Base-by-base conservation (phyloP, 2,888 invertebrate species). In the Perithous albicinctus region DNA sequence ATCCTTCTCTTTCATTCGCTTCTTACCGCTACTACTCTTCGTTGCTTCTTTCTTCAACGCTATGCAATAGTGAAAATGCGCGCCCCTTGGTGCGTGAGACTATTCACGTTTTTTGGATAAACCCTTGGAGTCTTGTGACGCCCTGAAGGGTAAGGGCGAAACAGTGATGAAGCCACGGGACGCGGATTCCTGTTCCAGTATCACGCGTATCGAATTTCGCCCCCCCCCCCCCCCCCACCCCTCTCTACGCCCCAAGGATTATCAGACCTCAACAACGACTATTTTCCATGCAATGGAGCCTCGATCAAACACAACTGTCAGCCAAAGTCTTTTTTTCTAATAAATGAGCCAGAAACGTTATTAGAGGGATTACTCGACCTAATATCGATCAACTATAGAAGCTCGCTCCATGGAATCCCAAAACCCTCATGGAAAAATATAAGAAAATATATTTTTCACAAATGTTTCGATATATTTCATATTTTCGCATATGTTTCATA, bases 191-290 rank as follows among this genome's bases (percentile, higher is more conserved):
- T 15, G 15, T 56, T 56, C 15, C 56, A 59, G 59, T 59, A 59
- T 59, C 59, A 26, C 46, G 77, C 73, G 67, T 73, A 77, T 81
- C 73, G 77, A 81, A 77, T 81, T 81, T 63, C 59, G 61, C 43
- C 20, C 54, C 15, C 59, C 48, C 8, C 32, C 29, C 48, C n/a
- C 1, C n/a, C n/a, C n/a, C n/a, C n/a, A n/a, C n/a, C n/a, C n/a
- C n/a, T n/a, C n/a, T n/a, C n/a, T n/a, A n/a, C n/a, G n/a, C n/a
- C n/a, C n/a, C n/a, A n/a, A n/a, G 64, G 38, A 80, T 72, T 72
- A 73, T 73, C 66, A 18, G 43, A 26, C 20, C 32, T 48, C 61
- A 35, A 66, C 59, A 29, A 51, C 18, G 15, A 67, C 51, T 35
- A 72, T 73, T 80, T 77, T 80, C 66, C 72, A 72, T 51, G 23